Evolutionary conservation across 1,140 invertebrate species (phyloP), one percentile per base, ranked within the genome.

Genomic region (Tetragnatha versicolor): DNA sequence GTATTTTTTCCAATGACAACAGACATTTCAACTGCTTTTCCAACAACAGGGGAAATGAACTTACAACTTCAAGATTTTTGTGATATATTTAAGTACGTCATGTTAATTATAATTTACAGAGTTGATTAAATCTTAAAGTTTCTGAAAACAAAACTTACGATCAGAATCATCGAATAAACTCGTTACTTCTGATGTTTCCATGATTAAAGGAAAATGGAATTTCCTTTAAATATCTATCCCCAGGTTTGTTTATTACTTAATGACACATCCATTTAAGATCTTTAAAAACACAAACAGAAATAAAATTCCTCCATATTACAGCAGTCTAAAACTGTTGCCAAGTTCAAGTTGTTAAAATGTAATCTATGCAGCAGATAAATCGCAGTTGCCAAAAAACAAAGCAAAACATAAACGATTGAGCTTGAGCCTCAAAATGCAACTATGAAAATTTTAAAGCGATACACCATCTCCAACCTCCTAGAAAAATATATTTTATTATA

Each of bases 241-340:
- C 9, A 3, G 2, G 25, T 20, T 14, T 20, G 25, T 20, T 51
- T n/a, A n/a, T 45, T 66, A 27, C 49, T 27, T 53, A 45, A 39
- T 55, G 17, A 27, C 6, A 53, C 14, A 35, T 10, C 5, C 25
- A 7, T 29, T 49, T 51, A 51, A n/a, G n/a, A 29, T 63, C 33
- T 39, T 63, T 53, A 20, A 20, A 33, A 77, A 65, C 20, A 65
- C 61, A 77, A 77, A 77, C 73, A 77, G 61, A 66, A 45, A 33
- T 33, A 65, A 22, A 47, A 17, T 12, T 47, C 51, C 42, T 77
- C 73, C 73, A 77, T 77, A 51, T 39, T 66, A 63, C 73, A 31
- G 73, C 73, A 77, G 73, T 63, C 29, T 31, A 27, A 53, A 77
- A 65, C 47, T 42, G 73, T 77, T 77, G 73, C 73, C 73, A 77